Percentiles rank a stretch among this genome's conserved stretches.
Evolutionary conservation across 2,113 vertebrate genomes (phyloP).

Genomic region (Oenanthe melanoleuca): DNA sequence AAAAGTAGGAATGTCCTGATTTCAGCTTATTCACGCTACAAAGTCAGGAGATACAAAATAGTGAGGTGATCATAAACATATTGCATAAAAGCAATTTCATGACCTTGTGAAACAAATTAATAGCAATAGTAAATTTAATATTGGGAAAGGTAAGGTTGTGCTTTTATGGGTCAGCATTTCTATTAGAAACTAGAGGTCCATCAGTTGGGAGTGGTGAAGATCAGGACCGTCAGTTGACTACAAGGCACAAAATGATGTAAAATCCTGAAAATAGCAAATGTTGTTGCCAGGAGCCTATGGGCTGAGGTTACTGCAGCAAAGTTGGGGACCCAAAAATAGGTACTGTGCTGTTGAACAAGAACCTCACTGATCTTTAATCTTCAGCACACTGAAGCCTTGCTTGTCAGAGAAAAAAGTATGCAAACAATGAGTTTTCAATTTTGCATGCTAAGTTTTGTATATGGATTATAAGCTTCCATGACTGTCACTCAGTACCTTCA

Average conservation of each 20-base stretch:
- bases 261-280: background rate
- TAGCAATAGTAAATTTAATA: background rate
- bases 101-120: background rate
- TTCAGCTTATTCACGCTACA: background rate
- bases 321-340: background rate
- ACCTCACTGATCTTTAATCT: background rate
- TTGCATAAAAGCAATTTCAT: background rate
- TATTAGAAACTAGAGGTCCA: background rate
- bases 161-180: background rate
- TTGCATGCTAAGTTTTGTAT: fast-evolving
- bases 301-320: background rate
- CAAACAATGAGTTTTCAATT: background rate
- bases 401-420: background rate
- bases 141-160: background rate
- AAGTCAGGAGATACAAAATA: background rate
- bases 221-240: background rate
- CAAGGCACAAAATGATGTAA: background rate
- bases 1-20: background rate
- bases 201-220: background rate
- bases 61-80: background rate
- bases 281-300: background rate
- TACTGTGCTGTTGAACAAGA: background rate
- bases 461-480: background rate
- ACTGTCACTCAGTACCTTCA: background rate
- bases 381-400: background rate